Evolutionary conservation across 1,140 invertebrate genomes (phyloP).

Genomic region (Lasioglossum albipes): DNA sequence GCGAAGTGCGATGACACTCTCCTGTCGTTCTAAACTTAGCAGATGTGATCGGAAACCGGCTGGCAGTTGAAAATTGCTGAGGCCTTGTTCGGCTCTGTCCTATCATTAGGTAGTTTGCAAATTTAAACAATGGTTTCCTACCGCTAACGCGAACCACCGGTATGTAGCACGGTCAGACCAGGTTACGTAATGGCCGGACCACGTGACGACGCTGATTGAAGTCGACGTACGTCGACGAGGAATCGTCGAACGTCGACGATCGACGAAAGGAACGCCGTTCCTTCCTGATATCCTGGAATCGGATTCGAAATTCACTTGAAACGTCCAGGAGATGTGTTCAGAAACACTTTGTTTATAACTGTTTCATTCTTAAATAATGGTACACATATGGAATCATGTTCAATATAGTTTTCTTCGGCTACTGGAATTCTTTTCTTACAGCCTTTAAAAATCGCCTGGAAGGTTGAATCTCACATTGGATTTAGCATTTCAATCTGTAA

Average conservation of each 20-base stretch:
- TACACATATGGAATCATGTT: too few species aligned
- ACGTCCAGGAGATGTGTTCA: too few species aligned
- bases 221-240: slow-evolving; percentile 27
- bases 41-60: slow-evolving; percentile 67
- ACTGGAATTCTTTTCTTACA: too few species aligned
- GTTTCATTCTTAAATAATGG: too few species aligned
- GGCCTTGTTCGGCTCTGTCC: slow-evolving; percentile 72
- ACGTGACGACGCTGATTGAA: slow-evolving; percentile 58
- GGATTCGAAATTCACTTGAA: too few species aligned
- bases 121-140: slow-evolving; percentile 78
- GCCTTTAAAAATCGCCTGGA: too few species aligned
- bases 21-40: slow-evolving; percentile 32
- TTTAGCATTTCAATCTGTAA: too few species aligned
- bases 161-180: slow-evolving; percentile 54
- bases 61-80: slow-evolving; percentile 70
- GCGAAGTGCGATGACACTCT: slow-evolving; percentile 43
- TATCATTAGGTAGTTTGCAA: slow-evolving; percentile 78
- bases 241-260: slow-evolving; percentile 20
- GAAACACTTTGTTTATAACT: too few species aligned
- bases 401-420: too few species aligned
- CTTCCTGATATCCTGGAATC: not conserved
- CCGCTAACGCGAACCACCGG: slow-evolving; percentile 62
- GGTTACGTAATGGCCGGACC: slow-evolving; percentile 52
- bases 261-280: not conserved
- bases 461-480: too few species aligned